Percentiles rank a stretch among this genome's conserved stretches.
phyloP scores from a whole-genome alignment of 2,888 invertebrate species.

The Digitonthophagus gazella region DNA sequence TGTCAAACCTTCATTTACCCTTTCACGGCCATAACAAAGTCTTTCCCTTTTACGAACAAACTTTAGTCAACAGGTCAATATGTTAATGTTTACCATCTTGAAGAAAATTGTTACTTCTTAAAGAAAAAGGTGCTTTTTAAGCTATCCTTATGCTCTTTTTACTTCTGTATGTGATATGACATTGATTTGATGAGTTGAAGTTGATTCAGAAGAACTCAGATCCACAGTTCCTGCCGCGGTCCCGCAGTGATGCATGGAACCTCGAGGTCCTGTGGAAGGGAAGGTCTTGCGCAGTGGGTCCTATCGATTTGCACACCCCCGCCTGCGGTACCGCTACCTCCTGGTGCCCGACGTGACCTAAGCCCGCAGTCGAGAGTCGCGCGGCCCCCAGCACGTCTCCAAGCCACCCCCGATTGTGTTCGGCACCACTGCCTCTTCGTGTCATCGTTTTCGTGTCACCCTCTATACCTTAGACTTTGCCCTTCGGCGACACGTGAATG shows the following conservation, averaged over 20 bases:
- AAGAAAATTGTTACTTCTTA: too few relatives aligned
- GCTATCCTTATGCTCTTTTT: background rate
- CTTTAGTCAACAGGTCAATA: background rate
- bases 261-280: conserved; percentile 4
- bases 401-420: conserved; percentile 13
- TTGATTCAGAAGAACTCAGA: background rate
- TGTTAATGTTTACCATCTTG: too few relatives aligned
- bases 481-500: background rate
- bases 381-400: conserved; percentile 34
- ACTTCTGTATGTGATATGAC: background rate
- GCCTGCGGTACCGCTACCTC: conserved; percentile 55
- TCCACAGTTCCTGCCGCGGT: background rate
- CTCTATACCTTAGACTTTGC: background rate
- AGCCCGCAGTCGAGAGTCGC: conserved; percentile 54
- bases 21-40: background rate
- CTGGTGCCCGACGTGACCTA: conserved; percentile 53
- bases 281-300: conserved; percentile 35
- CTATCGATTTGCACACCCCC: conserved; percentile 43
- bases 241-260: conserved; percentile 8
- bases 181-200: background rate
- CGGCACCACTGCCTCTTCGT: conserved; percentile 12
- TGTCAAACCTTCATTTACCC: background rate
- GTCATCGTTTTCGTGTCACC: background rate
- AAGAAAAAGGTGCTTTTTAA: too few relatives aligned
- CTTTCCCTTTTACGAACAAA: background rate